Evolutionary conservation across 2,888 invertebrate genomes (phyloP).

Genomic region (Anagyrus pseudococci): DNA sequence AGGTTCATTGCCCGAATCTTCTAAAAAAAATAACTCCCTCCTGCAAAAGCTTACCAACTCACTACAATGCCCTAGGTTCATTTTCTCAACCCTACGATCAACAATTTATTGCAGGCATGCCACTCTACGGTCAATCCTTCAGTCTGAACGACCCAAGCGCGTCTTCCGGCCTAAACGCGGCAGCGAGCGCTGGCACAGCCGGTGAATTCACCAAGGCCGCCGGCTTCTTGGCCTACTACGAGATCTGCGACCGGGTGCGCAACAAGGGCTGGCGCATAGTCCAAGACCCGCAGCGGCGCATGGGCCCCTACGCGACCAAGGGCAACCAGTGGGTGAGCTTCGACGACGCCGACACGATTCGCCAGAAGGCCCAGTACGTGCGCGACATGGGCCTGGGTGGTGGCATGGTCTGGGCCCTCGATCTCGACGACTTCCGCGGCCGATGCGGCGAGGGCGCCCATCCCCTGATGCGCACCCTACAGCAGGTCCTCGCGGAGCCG

Average conservation of each 20-base stretch:
- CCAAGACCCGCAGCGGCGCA: constrained; percentile 76
- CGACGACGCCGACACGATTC: constrained; percentile 82
- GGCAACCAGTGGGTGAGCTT: constrained; percentile 92
- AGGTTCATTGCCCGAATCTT: too few species aligned
- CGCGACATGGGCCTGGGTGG: constrained; percentile 80
- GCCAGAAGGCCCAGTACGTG: constrained; percentile 80
- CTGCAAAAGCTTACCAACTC: too few species aligned
- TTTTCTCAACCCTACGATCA: background rate
- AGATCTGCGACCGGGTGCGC: constrained; percentile 85
- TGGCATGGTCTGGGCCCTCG: constrained; percentile 91
- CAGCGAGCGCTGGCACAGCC: constrained; percentile 79
- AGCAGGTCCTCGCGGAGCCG: constrained; percentile 70
- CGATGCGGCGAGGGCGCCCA: constrained; percentile 82
- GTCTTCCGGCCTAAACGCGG: constrained; percentile 72
- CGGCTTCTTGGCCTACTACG: constrained; percentile 88
- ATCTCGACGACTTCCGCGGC: constrained; percentile 82
- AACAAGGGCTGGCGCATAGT: constrained; percentile 82
- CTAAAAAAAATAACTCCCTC: too few species aligned
- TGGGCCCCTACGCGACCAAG: constrained; percentile 89
- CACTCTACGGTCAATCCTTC: constrained; percentile 88
- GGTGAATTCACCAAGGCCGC: constrained; percentile 87
- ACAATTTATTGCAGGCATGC: constrained; percentile 66
- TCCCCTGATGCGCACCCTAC: constrained; percentile 80
- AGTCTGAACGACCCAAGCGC: constrained; percentile 62
- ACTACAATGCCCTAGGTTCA: too few species aligned